These are phyloP conservation scores for Knipowitschia caucasica DNA, from an alignment of 2,797 vertebrate genomes.

Conservation along the genomic window DNA sequence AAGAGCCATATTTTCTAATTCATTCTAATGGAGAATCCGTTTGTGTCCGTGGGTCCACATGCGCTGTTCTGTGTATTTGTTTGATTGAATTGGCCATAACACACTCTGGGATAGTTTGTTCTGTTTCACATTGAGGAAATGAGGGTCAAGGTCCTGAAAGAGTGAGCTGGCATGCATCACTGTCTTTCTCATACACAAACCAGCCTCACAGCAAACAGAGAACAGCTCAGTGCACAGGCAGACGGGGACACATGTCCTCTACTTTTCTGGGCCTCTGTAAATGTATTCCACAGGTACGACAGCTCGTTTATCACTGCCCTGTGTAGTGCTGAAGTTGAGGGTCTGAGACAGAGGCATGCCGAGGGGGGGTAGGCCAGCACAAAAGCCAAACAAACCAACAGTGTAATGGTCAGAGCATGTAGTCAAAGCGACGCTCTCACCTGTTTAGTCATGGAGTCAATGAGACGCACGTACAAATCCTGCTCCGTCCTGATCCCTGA, in stretches of 20 bases:
- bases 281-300: slow-evolving; percentile 79
- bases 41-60: slow-evolving; percentile 48
- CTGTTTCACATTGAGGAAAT: slow-evolving; percentile 78
- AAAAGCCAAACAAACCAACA: slow-evolving; percentile 11
- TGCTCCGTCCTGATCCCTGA: slow-evolving; percentile 95
- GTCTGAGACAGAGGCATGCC: slow-evolving; percentile 66
- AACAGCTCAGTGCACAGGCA: slow-evolving; percentile 46
- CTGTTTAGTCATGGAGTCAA: slow-evolving; percentile 99
- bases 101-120: slow-evolving; percentile 68
- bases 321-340: slow-evolving; percentile 71
- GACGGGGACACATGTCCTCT: slow-evolving; percentile 73
- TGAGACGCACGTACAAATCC: slow-evolving; percentile 95
- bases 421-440: slow-evolving; percentile 68
- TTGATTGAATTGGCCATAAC: slow-evolving; percentile 60
- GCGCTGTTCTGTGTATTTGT: slow-evolving; percentile 57
- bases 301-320: slow-evolving; percentile 73
- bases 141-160: slow-evolving; percentile 76
- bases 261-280: slow-evolving; percentile 72
- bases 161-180: slow-evolving; percentile 77
- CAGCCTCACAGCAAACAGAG: slow-evolving; percentile 39
- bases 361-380: slow-evolving; percentile 33
- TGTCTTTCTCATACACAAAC: slow-evolving; percentile 57
- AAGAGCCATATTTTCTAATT: slow-evolving; percentile 53
- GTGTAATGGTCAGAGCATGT: slow-evolving; percentile 13
- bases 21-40: slow-evolving; percentile 50